These are phyloP conservation scores for Paralvinella palmiformis DNA, from an alignment of 1,140 invertebrate genomes.

Conservation along the genomic window DNA sequence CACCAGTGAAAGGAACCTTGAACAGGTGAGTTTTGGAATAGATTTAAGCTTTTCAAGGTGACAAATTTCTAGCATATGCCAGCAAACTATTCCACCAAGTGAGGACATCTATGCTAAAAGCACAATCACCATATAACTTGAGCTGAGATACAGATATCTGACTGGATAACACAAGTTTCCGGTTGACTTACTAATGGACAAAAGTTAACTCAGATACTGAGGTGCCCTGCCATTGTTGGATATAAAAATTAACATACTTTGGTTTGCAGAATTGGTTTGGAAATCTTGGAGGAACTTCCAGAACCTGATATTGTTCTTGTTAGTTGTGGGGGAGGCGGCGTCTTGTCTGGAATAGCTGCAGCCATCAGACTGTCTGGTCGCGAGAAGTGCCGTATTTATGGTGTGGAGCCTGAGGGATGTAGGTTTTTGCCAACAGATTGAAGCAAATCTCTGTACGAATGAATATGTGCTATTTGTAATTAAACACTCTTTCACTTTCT, in stretches of 20 bases:
- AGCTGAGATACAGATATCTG: too few species aligned
- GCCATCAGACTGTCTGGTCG: slow-evolving; percentile 28
- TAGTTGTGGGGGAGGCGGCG: slow-evolving; percentile 40
- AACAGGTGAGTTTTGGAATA: too few species aligned
- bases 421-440: slow-evolving; percentile 1
- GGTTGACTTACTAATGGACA: too few species aligned
- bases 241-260: neutral
- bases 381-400: slow-evolving; percentile 33
- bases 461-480: neutral
- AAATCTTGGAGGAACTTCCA: slow-evolving; percentile 34
- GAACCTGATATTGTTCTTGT: slow-evolving; percentile 38
- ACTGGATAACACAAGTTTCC: too few species aligned
- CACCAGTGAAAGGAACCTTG: too few species aligned
- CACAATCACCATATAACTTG: too few species aligned
- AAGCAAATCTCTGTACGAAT: neutral
- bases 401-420: slow-evolving; percentile 42
- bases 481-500: slow-evolving; percentile 1
- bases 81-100: too few species aligned
- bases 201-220: too few species aligned
- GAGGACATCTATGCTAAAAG: too few species aligned
- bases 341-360: slow-evolving; percentile 38
- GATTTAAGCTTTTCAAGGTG: too few species aligned
- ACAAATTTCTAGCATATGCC: too few species aligned
- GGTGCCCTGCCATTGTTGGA: neutral
- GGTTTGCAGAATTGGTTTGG: slow-evolving; percentile 32